Evolutionary conservation across 2,888 invertebrate species (phyloP).

Genomic region (Clivina fossor): DNA sequence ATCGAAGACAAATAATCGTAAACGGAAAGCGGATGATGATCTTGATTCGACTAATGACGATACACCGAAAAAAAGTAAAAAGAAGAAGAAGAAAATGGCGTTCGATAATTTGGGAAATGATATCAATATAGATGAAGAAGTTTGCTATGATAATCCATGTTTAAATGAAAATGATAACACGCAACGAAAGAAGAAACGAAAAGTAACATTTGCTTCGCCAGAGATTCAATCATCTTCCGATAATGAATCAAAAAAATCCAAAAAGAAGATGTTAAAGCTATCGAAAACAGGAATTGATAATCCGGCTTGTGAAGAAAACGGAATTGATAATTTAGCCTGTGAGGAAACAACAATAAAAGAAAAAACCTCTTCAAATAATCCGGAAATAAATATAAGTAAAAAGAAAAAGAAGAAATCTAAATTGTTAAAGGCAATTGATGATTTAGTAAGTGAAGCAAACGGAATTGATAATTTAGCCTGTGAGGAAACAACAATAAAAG

Average conservation of each 20-base stretch:
- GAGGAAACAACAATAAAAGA: slow-evolving; percentile 30
- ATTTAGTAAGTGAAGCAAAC: slow-evolving; percentile 10
- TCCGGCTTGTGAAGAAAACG: slow-evolving; percentile 38
- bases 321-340: slow-evolving; percentile 9
- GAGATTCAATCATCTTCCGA: slow-evolving; percentile 31
- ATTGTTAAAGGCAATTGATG: slow-evolving; percentile 31
- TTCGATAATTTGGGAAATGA: slow-evolving; percentile 23
- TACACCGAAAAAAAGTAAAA: slow-evolving; percentile 23
- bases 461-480: slow-evolving; percentile 29
- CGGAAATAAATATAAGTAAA: slow-evolving; percentile 46
- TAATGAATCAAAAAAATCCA: slow-evolving; percentile 33
- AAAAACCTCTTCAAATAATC: slow-evolving; percentile 47
- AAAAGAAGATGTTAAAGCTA: slow-evolving; percentile 36
- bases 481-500: slow-evolving; percentile 4
- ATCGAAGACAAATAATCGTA: slow-evolving; percentile 4
- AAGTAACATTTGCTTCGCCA: slow-evolving; percentile 34
- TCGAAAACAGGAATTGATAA: slow-evolving; percentile 38
- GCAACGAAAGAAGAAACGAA: slow-evolving; percentile 25
- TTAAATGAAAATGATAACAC: slow-evolving; percentile 7
- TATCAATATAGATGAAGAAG: slow-evolving; percentile 30
- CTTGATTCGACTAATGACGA: slow-evolving; percentile 5
- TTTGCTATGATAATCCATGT: slow-evolving; percentile 23
- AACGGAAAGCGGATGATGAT: slow-evolving; percentile 16
- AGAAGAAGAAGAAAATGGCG: slow-evolving; percentile 31
- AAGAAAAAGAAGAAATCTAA: slow-evolving; percentile 39